Conservation (phyloP, 2,797 vertebrate genomes). For the Tragopan temminckii region DNA sequence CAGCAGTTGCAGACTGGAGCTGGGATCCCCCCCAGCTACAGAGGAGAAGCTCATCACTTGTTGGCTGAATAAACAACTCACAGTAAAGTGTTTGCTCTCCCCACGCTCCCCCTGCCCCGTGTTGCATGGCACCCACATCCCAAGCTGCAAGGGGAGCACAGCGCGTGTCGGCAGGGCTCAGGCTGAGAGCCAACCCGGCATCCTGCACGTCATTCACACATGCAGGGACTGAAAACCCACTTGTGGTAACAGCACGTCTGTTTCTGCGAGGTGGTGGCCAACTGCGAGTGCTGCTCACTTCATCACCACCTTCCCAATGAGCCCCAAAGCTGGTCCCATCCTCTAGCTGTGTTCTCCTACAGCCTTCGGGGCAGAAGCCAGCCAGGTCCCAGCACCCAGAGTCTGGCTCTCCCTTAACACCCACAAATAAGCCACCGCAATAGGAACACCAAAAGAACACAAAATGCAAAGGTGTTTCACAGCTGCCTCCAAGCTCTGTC, state of each 20-base stretch:
- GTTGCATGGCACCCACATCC: rapidly evolving
- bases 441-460: neutral
- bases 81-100: neutral
- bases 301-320: constrained; percentile 60
- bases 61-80: neutral
- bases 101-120: no score
- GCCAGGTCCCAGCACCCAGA: neutral
- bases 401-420: neutral
- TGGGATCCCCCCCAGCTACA: neutral
- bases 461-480: neutral
- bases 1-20: neutral
- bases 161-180: constrained; percentile 4
- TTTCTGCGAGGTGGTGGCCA: constrained; percentile 64
- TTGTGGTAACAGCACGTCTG: constrained; percentile 71
- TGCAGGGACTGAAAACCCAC: constrained; percentile 61
- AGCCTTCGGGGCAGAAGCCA: neutral
- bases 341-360: neutral
- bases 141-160: neutral
- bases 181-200: constrained; percentile 58
- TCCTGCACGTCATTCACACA: constrained; percentile 56
- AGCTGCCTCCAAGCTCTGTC: constrained; percentile 48
- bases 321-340: neutral
- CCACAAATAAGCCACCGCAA: neutral
- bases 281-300: constrained; percentile 71
- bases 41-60: neutral